Conservation (phyloP, 2,888 invertebrate species). For the Drosophila multiciliata region DNA sequence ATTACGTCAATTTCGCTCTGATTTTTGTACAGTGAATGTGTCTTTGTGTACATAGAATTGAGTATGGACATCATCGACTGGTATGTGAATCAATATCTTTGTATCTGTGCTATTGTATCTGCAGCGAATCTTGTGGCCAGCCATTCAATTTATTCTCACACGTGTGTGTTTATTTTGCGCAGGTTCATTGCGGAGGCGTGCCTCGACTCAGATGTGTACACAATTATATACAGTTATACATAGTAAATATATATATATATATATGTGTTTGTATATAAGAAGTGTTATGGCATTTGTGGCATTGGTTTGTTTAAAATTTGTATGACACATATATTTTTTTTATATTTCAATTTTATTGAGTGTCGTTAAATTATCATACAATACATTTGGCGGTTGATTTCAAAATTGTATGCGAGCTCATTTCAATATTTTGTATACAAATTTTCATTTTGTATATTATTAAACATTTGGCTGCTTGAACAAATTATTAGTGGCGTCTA, state of each 20-base stretch:
- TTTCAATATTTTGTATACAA: constrained; percentile 16
- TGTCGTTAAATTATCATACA: constrained; percentile 65
- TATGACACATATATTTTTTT: constrained; percentile 28
- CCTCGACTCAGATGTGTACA: constrained; percentile 13
- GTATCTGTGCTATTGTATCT: constrained; percentile 47
- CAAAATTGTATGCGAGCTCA: constrained; percentile 12
- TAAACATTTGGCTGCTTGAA: constrained; percentile 1
- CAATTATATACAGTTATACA: constrained; percentile 11
- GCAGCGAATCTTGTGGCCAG: constrained; percentile 67
- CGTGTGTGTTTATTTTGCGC: constrained; percentile 76
- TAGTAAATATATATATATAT: constrained; percentile 22
- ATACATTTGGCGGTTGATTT: constrained; percentile 53
- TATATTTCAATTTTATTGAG: constrained; percentile 52
- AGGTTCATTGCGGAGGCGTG: constrained; percentile 59
- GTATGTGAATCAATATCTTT: constrained; percentile 15
- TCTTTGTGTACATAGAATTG: constrained; percentile 3
- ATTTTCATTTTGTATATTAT: constrained; percentile 6
- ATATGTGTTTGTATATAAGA: constrained; percentile 34
- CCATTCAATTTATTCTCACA: constrained; percentile 68
- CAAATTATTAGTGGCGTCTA: background rate
- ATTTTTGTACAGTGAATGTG: constrained; percentile 53
- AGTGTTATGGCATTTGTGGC: constrained; percentile 78
- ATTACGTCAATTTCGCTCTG: constrained; percentile 76
- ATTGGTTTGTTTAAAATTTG: constrained; percentile 63
- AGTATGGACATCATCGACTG: background rate